Base-by-base conservation (phyloP, 2,113 vertebrate genomes). In the Eurystomus gularis region DNA sequence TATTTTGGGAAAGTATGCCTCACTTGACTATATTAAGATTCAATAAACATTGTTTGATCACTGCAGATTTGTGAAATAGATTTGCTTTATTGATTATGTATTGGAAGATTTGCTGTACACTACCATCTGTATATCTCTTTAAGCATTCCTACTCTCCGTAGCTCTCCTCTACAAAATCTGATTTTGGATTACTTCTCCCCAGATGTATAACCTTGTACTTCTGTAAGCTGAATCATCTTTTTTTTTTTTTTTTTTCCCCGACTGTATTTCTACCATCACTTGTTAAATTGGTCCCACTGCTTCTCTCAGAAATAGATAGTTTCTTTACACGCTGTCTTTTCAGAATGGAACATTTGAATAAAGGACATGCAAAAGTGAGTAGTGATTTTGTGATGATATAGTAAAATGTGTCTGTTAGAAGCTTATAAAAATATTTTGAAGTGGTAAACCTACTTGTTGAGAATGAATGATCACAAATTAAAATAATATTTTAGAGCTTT, bases 251-350 rank as follows among this genome's bases (percentile, higher is more conserved):
- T 48, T 52, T 76, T 46, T 28, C 14, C 3, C 35, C 69, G n/a
- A 33, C 25, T 0, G 0, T 46, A 82, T 71, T 93, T 94, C 40
- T 91, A 48, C 28, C 16, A 61, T 70, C 25, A 39, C 31, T 92
- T 88, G 8, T 80, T 94, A 95, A 95, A 96, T 88, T 95, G 62
- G 68, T 93, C 93, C 82, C 82, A 88, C 18, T 3, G 66, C 66
- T 94, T 92, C 82, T 77, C 25, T 94, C 40, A 85, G 89, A 96
- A 88, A 69, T 46, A 75, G 46, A 31, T 48, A 13, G 18, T 57
- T 93, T 90, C 37, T 90, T 82, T 69, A 60, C 15, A 49, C 6
- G 3, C 4, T 78, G 1, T 68, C 52, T 4, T 92, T 96, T 91
- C 55, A 35, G 33, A 62, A 71, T 39, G 8, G 42, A 71, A 7